These are phyloP conservation scores for Merluccius polli DNA, from an alignment of 2,797 vertebrate species.

Conservation along the genomic window DNA sequence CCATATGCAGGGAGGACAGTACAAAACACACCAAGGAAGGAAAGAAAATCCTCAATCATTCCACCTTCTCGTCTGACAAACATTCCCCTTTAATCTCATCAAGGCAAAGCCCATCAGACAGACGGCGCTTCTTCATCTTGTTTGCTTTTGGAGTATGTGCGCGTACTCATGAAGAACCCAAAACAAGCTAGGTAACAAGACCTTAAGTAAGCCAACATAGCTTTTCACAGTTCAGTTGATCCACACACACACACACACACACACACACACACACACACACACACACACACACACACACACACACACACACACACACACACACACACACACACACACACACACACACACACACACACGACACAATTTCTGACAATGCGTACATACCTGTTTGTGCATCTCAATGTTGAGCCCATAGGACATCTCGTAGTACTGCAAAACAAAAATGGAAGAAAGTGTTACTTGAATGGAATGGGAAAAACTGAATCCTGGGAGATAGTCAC, in stretches of 20 bases:
- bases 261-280: constrained; percentile 40
- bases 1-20: constrained; percentile 12
- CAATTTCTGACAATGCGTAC: constrained; percentile 55
- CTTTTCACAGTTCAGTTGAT: constrained; percentile 41
- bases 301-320: constrained; percentile 18
- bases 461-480: not conserved
- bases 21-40: constrained; percentile 16
- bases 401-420: constrained; percentile 99
- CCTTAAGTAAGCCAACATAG: constrained; percentile 31
- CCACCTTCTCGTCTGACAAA: constrained; percentile 42
- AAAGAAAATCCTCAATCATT: not conserved
- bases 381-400: constrained; percentile 99
- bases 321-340: constrained; percentile 39
- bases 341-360: constrained; percentile 29
- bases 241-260: constrained; percentile 19
- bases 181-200: constrained; percentile 1
- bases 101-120: constrained; percentile 75
- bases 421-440: constrained; percentile 86
- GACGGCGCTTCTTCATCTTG: constrained; percentile 54
- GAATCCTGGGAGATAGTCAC: not conserved
- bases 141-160: constrained; percentile 71
- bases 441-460: constrained; percentile 17
- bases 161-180: constrained; percentile 26
- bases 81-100: constrained; percentile 83
- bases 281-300: constrained; percentile 31